Evolutionary conservation across 2,888 invertebrate genomes (phyloP), one percentile per base, ranked within the genome.

Genomic region (Pardosa pseudoannulata): DNA sequence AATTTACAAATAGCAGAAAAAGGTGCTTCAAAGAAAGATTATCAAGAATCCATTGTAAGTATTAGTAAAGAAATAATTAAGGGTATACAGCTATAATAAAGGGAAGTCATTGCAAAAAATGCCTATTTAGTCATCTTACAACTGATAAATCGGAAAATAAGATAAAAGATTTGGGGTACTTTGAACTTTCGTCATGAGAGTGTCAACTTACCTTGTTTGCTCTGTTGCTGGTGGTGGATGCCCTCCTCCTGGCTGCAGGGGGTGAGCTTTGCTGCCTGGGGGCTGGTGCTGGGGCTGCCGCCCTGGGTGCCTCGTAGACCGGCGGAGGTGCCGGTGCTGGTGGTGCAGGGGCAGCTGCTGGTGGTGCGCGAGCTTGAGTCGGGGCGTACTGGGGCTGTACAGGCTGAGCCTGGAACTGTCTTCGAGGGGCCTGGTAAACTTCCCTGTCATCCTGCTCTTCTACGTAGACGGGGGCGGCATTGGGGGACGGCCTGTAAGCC

Each of bases 361-460:
- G n/a, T 7, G 79, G 64, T 2, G 50, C 64, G 13, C 56, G 29
- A 19, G 74, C 65, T 13, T 39, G 76, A 1, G 78, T 23, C 0
- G 79, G 74, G 23, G 75, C 74, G 32, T 82, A 81, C 29, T 81
- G 81, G 1, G 39, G 72, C 27, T 79, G 88, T 0, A 75, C 75
- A 11, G 88, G 79, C 29, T 85, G 88, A 0, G 73, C 71, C 23
- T 85, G 85, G 23, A 72, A 80, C 16, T 85, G 85, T 16, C 85
- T 74, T 23, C 80, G 13, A 2, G 86, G 75, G n/a, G n/a, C 62
- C 27, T 78, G 78, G 19, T 88, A 86, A 3, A 67, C 36, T 9
- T 79, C 88, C 5, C 56, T 73, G 19, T 76, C 86, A 11, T 81
- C 86, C 9, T 81, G 73, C 5, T 80, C 78, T 27, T 73, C 80